Evolutionary conservation across 1,140 invertebrate species (phyloP).

Genomic region (Aphelenchoides fujianensis): DNA sequence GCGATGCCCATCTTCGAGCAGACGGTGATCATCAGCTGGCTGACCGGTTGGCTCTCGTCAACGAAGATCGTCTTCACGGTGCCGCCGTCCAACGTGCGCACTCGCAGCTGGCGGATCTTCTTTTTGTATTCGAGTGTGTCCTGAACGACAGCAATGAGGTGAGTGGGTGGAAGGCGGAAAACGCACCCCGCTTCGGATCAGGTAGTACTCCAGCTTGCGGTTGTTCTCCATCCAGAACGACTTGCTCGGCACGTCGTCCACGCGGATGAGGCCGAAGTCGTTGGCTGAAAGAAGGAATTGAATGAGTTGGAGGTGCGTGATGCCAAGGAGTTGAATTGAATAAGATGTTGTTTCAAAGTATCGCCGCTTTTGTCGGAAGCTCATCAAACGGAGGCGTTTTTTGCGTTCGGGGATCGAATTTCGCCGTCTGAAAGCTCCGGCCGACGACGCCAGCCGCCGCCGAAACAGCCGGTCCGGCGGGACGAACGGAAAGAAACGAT

Average conservation of each 20-base stretch:
- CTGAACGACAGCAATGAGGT: conserved; percentile 65
- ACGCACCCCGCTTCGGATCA: conserved; percentile 80
- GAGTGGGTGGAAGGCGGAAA: too few relatives aligned
- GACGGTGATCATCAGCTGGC: conserved; percentile 95
- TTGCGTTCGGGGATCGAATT: too few relatives aligned
- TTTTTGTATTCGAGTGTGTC: conserved; percentile 87
- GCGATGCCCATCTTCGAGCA: conserved; percentile 98
- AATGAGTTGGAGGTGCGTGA: too few relatives aligned
- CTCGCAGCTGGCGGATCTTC: conserved; percentile 83
- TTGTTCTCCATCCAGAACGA: conserved; percentile 94
- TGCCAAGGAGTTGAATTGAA: too few relatives aligned
- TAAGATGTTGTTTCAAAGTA: too few relatives aligned
- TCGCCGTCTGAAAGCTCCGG: too few relatives aligned
- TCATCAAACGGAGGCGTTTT: too few relatives aligned
- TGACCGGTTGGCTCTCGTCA: conserved; percentile 95
- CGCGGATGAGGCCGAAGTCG: conserved; percentile 87
- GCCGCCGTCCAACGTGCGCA: conserved; percentile 92
- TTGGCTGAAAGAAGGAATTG: conserved; percentile 78
- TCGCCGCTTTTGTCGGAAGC: too few relatives aligned
- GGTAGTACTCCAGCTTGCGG: conserved; percentile 89
- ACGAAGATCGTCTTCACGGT: conserved; percentile 90
- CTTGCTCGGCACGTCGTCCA: conserved; percentile 91
- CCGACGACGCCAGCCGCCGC: too few relatives aligned
- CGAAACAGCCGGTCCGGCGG: too few relatives aligned
- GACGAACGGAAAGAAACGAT: too few relatives aligned